phyloP scores from a whole-genome alignment of 2,888 invertebrate species.

The Drosophila affinis region DNA sequence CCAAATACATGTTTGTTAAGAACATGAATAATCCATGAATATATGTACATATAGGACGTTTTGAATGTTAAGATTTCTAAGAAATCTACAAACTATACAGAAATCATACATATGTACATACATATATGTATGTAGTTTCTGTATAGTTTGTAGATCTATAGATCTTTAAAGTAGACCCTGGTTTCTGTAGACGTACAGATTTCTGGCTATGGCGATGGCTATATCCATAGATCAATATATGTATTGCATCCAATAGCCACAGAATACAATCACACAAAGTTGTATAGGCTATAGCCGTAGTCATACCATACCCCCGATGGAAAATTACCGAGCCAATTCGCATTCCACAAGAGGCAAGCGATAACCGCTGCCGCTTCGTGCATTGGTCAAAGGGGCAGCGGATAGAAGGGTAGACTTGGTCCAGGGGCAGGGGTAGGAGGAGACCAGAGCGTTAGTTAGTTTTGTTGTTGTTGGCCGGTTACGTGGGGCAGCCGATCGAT shows the following conservation, averaged over 20 bases:
- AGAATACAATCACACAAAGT: not conserved
- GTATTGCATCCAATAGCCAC: not conserved
- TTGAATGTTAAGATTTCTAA: too few species aligned
- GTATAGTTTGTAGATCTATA: too few species aligned
- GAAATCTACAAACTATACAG: too few species aligned
- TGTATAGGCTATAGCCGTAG: constrained; percentile 6
- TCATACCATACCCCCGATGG: constrained; percentile 37
- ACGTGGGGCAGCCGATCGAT: constrained; percentile 50
- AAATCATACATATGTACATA: too few species aligned
- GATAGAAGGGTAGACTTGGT: not conserved
- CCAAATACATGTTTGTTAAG: too few species aligned
- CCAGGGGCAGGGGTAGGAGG: not conserved
- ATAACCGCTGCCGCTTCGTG: not conserved
- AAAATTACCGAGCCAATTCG: constrained; percentile 59
- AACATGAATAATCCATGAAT: too few species aligned
- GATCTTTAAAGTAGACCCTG: too few species aligned
- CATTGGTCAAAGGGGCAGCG: not conserved
- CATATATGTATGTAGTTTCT: too few species aligned
- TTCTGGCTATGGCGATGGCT: not conserved
- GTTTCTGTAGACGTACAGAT: not conserved
- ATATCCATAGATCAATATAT: not conserved
- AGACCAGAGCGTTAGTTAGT: constrained; percentile 21
- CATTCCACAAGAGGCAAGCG: constrained; percentile 40
- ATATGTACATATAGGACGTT: too few species aligned
- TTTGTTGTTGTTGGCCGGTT: constrained; percentile 19